Base-by-base conservation (phyloP, 1,140 invertebrate genomes). In the Drosophila carrolli region DNA sequence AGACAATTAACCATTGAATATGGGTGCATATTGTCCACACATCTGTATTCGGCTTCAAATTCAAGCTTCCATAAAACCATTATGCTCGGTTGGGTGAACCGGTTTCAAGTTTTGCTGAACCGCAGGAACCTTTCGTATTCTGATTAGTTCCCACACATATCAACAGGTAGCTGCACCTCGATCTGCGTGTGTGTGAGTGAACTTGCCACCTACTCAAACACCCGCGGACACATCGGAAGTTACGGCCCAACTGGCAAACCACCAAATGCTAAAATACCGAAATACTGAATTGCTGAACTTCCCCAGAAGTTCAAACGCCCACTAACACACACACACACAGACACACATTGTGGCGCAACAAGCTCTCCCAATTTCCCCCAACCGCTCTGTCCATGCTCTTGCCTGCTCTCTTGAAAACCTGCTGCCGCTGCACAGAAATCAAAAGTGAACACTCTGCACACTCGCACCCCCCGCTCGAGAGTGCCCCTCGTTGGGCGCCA, bases 381-480 rank as follows among this genome's bases (percentile, higher is more conserved):
- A 1, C 27, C 9, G 19, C 55, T 10, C 44, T 4, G 23, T 29
- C 14, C 27, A 23, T n/a, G 23, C 23, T 23, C 51, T 2, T 47
- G 6, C 0, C 23, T 27, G 9, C 13, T 46, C 35, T 13, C 19
- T 71, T 13, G 40, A 35, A 86, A 86, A 86, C 82, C 82, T 86
- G 82, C 82, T 86, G 83, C 54, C 74, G 81, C 81, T 89, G 84
- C 85, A 90, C 84, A 84, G 84, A 89, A 89, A 89, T 81, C 84
- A 89, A 89, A 89, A 89, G 84, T 89, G 80, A 89, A 90, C 84
- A 81, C 57, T 58, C 82, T 83, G 81, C 81, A 84, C 59, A 66
- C 59, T 32, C 40, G 23, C 43, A 2, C 37, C 13, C 29, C 23
- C 29, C 6, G 16, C 54, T 13, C 27, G 1, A 38, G 4, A 23